A percentile compares a stretch with the other conserved stretches of the same genome.
phyloP scores from a whole-genome alignment of 2,797 vertebrate species.

The Pantherophis vulpinus region DNA sequence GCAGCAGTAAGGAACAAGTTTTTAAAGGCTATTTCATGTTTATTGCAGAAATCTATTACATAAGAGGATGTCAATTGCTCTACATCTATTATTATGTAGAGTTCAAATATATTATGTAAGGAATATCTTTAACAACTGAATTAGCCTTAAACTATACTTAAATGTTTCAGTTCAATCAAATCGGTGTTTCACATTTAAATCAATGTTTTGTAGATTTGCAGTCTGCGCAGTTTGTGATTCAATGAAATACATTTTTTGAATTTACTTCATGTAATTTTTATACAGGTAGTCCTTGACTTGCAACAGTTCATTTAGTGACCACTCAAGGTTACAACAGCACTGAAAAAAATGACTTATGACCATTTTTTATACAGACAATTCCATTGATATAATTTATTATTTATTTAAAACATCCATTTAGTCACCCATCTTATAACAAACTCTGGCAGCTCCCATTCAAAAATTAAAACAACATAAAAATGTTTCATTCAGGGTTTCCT shows the following conservation, averaged over 20 bases:
- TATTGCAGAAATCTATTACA: background rate
- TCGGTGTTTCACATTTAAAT: constrained; percentile 21
- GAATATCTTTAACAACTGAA: constrained; percentile 44
- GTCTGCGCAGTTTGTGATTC: background rate
- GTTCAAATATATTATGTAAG: constrained; percentile 19
- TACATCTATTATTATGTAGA: background rate
- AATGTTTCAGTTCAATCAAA: constrained; percentile 2
- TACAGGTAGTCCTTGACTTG: background rate
- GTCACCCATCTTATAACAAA: too few relatives aligned
- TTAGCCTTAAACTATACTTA: constrained; percentile 25
- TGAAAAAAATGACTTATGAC: too few relatives aligned
- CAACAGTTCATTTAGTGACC: too few relatives aligned
- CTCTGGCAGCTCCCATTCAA: too few relatives aligned
- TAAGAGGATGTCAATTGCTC: background rate
- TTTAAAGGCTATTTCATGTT: background rate
- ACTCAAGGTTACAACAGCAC: too few relatives aligned
- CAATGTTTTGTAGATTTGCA: background rate
- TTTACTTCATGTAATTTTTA: background rate
- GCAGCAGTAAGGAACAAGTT: background rate
- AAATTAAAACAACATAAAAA: too few relatives aligned
- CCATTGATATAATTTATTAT: too few relatives aligned
- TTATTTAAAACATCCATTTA: too few relatives aligned
- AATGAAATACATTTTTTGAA: background rate
- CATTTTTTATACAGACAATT: too few relatives aligned
- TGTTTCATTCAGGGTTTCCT: too few relatives aligned